Evolutionary conservation across 2,888 invertebrate genomes (phyloP), one percentile per base, ranked within the genome.

Genomic region (Carabus problematicus): DNA sequence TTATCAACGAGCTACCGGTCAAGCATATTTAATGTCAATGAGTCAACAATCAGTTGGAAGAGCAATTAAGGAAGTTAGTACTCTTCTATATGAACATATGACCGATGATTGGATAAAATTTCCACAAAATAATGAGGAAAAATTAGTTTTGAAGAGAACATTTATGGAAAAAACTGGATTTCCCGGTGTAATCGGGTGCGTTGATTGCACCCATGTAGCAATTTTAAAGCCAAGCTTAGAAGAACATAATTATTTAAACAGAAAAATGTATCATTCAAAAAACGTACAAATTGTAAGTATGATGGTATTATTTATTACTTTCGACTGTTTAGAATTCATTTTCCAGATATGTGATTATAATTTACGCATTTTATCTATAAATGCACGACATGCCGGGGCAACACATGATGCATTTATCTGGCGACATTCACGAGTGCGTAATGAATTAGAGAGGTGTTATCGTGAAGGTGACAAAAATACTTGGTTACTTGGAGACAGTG

Each of bases 131-230:
- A 56, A 19, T 1, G 40, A 55, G 1, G 55, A 54, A 19, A 69
- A 61, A 70, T 72, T 42, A 29, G 14, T 1, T 9, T 62, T 71
- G 6, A 74, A 72, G 42, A 49, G 64, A 72, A 72, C 61, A 72
- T 72, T 72, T 63, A 73, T 54, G 67, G 39, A 49, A 72, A 72
- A 7, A 14, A 47, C 16, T 72, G 12, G 18, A 8, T 47, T 74
- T 64, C 72, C 73, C n/a, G 72, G 70, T 47, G 64, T 71, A 29
- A 62, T 73, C n/a, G 73, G 72, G 11, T 63, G 70, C 8, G 63
- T 72, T 11, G 73, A 73, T 54, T 73, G 70, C 63, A 72, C 71
- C 3, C 60, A 72, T 71, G 61, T 73, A 41, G 66, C 62, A 42
- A 72, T 72, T 54, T 14, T 73, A 29, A 59, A 69, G 41, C 73